phyloP scores from a whole-genome alignment of 2,113 vertebrate species.

The Aythya baeri region DNA sequence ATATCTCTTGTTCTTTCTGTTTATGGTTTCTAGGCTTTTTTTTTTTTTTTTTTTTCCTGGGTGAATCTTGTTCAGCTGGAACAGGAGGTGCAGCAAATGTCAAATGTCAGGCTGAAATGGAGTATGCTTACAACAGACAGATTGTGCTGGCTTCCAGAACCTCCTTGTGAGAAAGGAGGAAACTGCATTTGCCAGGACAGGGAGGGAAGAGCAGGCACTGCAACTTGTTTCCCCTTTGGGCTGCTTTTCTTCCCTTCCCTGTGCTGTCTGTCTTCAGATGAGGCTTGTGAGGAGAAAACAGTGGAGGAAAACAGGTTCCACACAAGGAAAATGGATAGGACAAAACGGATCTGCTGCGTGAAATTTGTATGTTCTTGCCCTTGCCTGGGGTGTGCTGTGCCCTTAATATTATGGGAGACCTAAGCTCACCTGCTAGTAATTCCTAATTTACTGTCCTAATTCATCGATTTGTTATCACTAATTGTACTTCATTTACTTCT shows the following conservation, averaged over 20 bases:
- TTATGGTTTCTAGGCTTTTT: background rate
- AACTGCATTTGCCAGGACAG: background rate
- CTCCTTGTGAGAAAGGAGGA: background rate
- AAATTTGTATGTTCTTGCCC: slow-evolving; percentile 60
- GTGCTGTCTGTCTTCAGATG: rapidly evolving
- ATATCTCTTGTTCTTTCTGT: background rate
- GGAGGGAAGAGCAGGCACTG: background rate
- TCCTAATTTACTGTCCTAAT: slow-evolving; percentile 84
- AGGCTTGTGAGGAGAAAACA: background rate
- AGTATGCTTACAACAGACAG: background rate
- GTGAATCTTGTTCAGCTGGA: background rate
- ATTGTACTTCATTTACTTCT: slow-evolving; percentile 86
- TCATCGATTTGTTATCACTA: slow-evolving; percentile 84
- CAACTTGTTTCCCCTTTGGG: slow-evolving; percentile 6
- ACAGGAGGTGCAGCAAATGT: background rate
- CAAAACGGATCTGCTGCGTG: slow-evolving; percentile 3
- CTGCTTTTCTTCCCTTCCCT: background rate
- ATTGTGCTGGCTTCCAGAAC: background rate
- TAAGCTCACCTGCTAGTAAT: slow-evolving; percentile 80
- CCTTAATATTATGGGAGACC: slow-evolving; percentile 79
- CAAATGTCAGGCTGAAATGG: background rate
- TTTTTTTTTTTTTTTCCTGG: too few relatives aligned
- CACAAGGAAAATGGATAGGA: background rate
- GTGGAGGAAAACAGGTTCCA: background rate
- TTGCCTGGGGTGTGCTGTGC: slow-evolving; percentile 75